Conservation (phyloP, 1,140 invertebrate genomes). For the Drosophila setifemur region DNA sequence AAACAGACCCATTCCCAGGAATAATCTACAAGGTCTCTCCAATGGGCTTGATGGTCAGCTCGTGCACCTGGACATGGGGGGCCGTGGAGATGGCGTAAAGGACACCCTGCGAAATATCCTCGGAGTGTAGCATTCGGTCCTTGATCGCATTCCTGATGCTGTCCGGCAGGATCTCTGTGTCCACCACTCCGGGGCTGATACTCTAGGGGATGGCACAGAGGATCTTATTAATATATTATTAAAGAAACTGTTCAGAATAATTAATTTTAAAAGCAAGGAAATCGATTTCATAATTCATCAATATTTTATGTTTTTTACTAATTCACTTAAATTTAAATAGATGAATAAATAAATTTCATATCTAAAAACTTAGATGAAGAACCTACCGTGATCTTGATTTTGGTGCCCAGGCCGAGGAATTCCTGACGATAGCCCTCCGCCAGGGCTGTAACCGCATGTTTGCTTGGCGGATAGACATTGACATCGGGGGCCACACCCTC, state of each 20-base stretch:
- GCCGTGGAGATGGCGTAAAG: conserved; percentile 83
- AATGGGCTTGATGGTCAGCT: conserved; percentile 70
- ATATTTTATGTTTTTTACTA: no score
- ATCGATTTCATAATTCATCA: no score
- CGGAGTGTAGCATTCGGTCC: conserved; percentile 63
- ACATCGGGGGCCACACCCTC: conserved; percentile 55
- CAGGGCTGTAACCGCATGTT: conserved; percentile 88
- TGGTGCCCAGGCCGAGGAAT: conserved; percentile 84
- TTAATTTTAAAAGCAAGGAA: conserved; percentile 38
- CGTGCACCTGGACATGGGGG: conserved; percentile 83
- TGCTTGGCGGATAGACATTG: conserved; percentile 87
- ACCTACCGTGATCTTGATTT: conserved; percentile 88
- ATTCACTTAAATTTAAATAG: no score
- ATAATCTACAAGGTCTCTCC: conserved; percentile 55
- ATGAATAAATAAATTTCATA: background rate
- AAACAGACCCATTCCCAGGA: background rate
- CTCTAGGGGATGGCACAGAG: no score
- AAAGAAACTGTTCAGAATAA: background rate
- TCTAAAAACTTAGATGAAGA: background rate
- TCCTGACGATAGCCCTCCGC: conserved; percentile 86
- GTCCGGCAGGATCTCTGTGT: conserved; percentile 83
- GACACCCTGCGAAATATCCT: conserved; percentile 84
- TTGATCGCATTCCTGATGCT: conserved; percentile 18
- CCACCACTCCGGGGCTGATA: conserved; percentile 85
- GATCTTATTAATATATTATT: background rate